Conservation (phyloP, 2,797 vertebrate species). For the Channallabes apus region DNA sequence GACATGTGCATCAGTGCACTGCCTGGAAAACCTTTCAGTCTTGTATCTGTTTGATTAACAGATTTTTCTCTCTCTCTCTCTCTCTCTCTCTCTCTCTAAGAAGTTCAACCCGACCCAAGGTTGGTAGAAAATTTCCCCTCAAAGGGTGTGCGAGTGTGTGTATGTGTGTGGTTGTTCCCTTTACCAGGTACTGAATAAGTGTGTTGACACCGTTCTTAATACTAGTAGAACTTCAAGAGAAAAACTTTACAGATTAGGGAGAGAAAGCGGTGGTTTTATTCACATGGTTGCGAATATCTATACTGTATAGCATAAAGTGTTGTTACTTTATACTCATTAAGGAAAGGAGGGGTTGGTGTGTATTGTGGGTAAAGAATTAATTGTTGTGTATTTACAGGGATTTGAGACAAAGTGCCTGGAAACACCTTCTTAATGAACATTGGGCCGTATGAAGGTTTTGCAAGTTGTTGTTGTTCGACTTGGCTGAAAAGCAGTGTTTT, state of each 20-base stretch:
- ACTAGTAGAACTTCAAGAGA: too few relatives aligned
- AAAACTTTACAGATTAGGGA: neutral
- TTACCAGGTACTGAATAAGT: slow-evolving; percentile 12
- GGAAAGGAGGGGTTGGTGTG: neutral
- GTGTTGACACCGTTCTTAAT: neutral
- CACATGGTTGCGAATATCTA: neutral
- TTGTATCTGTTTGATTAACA: neutral
- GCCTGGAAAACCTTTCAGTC: neutral
- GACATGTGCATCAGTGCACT: neutral
- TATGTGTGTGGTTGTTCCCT: neutral
- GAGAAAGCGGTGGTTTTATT: neutral
- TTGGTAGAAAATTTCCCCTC: slow-evolving; percentile 47
- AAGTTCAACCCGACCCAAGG: slow-evolving; percentile 26
- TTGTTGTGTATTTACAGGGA: slow-evolving; percentile 15
- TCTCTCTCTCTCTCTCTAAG: neutral
- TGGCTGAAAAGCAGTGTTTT: slow-evolving; percentile 18
- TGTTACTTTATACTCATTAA: neutral
- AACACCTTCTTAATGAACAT: slow-evolving; percentile 15
- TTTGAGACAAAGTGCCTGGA: slow-evolving; percentile 53
- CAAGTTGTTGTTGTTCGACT: neutral
- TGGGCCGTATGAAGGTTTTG: neutral
- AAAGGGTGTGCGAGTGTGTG: neutral
- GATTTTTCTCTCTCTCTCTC: too few relatives aligned
- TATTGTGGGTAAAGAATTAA: neutral
- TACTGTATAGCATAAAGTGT: neutral